Evolutionary conservation across 1,140 invertebrate species (phyloP).

Genomic region (Tetragonula clypearis): DNA sequence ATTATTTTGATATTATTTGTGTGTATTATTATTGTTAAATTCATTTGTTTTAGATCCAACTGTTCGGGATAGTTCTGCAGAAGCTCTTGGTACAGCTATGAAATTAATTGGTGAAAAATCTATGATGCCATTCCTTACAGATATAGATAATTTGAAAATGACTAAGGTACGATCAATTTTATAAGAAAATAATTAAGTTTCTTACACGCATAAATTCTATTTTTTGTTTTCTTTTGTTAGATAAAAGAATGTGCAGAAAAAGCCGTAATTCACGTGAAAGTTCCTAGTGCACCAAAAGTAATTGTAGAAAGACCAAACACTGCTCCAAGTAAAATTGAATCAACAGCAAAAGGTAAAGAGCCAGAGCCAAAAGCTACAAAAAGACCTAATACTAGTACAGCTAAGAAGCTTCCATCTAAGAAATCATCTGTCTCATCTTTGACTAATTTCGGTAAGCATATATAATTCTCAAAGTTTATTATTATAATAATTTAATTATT

Average conservation of each 20-base stretch:
- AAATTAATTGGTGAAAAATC: constrained; percentile 97
- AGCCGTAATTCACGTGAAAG: constrained; percentile 91
- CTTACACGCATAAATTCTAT: neutral
- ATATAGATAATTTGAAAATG: constrained; percentile 96
- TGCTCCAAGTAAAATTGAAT: constrained; percentile 80
- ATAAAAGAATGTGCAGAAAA: constrained; percentile 97
- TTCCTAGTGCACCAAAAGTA: constrained; percentile 83
- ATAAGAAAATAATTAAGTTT: neutral
- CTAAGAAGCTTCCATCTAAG: constrained; percentile 77
- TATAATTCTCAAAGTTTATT: neutral
- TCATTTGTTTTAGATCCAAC: constrained; percentile 84
- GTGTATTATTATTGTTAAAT: constrained; percentile 16
- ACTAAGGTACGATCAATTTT: constrained; percentile 85
- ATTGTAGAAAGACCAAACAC: constrained; percentile 82
- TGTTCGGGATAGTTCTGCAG: constrained; percentile 92
- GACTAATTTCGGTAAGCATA: constrained; percentile 64
- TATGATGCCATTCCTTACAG: constrained; percentile 91
- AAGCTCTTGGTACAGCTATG: constrained; percentile 96
- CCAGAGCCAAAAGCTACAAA: constrained; percentile 73
- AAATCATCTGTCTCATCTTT: constrained; percentile 67
- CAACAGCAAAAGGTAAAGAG: constrained; percentile 71
- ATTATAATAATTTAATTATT: neutral
- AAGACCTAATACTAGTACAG: constrained; percentile 80
- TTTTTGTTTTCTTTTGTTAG: constrained; percentile 71
- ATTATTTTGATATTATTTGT: constrained; percentile 4